Conservation (phyloP, 2,113 vertebrate species). For the Melanostigma gelatinosum region DNA sequence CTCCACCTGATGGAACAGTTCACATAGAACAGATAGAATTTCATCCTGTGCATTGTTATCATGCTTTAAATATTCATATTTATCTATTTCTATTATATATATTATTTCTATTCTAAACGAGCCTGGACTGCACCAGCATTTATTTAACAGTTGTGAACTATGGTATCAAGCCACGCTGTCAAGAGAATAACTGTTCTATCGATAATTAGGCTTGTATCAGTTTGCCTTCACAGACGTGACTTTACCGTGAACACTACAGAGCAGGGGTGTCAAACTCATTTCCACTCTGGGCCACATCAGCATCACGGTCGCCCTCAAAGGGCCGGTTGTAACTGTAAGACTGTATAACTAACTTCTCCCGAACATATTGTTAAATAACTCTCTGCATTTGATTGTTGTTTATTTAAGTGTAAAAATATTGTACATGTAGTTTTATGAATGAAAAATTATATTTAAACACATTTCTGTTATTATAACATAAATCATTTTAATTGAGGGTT, state of each 20-base stretch:
- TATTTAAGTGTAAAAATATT: too few species aligned
- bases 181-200: conserved; percentile 25
- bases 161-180: neutral
- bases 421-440: too few species aligned
- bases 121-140: neutral
- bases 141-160: neutral
- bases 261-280: too few species aligned
- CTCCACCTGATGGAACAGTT: conserved; percentile 15
- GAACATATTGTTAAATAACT: too few species aligned
- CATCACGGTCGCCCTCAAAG: too few species aligned
- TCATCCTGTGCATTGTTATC: conserved; percentile 4
- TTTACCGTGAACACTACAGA: neutral
- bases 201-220: conserved; percentile 4
- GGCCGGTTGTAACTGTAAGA: too few species aligned
- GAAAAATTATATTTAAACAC: too few species aligned
- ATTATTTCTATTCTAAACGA: conserved; percentile 4
- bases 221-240: conserved; percentile 6
- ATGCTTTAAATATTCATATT: neutral
- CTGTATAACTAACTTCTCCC: too few species aligned
- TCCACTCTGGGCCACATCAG: too few species aligned
- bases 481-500: too few species aligned
- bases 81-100: neutral
- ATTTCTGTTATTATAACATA: too few species aligned
- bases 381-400: too few species aligned
- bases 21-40: conserved; percentile 12